Conservation (phyloP, 2,888 invertebrate genomes). For the Troglohyphantes excavatus region DNA sequence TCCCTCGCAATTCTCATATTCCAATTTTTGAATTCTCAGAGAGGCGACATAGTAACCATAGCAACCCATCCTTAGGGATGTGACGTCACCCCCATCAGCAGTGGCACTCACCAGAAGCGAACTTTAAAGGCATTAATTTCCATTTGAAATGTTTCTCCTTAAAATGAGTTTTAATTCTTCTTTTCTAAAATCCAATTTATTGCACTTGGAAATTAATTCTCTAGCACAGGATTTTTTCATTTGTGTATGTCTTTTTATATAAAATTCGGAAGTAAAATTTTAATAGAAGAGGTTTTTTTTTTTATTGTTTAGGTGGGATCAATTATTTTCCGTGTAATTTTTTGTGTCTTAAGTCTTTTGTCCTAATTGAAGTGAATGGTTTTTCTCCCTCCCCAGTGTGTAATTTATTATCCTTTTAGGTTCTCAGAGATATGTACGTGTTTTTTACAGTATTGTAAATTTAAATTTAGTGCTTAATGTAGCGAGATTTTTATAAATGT, state of each 20-base stretch:
- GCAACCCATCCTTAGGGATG: slow-evolving; percentile 9
- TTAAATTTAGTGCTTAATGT: too few species aligned
- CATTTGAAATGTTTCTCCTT: slow-evolving; percentile 23
- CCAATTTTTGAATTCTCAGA: not conserved
- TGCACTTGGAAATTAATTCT: slow-evolving; percentile 36
- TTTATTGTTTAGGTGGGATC: not conserved
- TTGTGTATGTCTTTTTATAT: not conserved
- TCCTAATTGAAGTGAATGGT: too few species aligned
- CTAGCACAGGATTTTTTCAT: not conserved
- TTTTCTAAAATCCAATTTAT: slow-evolving; percentile 29
- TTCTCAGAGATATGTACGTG: too few species aligned
- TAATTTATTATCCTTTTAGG: too few species aligned
- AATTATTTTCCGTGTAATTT: not conserved
- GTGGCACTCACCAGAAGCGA: slow-evolving; percentile 9
- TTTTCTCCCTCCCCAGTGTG: too few species aligned
- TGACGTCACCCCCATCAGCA: not conserved
- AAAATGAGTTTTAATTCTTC: slow-evolving; percentile 26
- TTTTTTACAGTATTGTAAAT: too few species aligned
- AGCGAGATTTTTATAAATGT: too few species aligned
- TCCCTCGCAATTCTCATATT: slow-evolving; percentile 23
- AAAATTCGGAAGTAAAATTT: not conserved
- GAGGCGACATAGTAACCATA: slow-evolving; percentile 20
- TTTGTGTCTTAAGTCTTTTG: too few species aligned
- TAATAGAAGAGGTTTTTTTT: not conserved
- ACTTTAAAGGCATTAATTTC: slow-evolving; percentile 49